Evolutionary conservation across 1,140 invertebrate genomes (phyloP).

Genomic region (Eufriesea mexicana): DNA sequence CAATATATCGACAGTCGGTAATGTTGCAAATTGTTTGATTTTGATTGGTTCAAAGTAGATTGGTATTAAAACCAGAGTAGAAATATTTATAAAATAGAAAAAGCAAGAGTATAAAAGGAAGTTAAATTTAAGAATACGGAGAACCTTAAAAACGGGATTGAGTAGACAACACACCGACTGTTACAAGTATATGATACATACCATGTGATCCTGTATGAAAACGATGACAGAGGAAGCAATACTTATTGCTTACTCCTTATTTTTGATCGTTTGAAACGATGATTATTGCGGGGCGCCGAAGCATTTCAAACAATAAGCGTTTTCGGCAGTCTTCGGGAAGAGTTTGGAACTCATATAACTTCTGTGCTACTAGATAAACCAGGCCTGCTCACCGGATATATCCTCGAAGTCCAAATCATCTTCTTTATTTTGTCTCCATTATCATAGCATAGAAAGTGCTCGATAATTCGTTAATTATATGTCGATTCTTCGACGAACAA

Average conservation of each 20-base stretch:
- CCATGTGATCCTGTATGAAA: neutral
- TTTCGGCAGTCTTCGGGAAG: slow-evolving; percentile 66
- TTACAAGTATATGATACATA: neutral
- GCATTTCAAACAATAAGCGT: slow-evolving; percentile 54
- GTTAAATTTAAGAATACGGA: neutral
- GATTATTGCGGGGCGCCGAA: slow-evolving; percentile 44
- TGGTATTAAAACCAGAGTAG: neutral
- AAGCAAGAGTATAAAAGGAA: neutral
- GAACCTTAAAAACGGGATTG: neutral
- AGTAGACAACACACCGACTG: slow-evolving; percentile 1
- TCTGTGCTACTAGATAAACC: slow-evolving; percentile 22
- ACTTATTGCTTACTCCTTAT: slow-evolving; percentile 10
- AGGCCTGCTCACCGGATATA: slow-evolving; percentile 17
- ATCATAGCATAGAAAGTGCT: neutral
- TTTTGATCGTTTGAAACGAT: neutral
- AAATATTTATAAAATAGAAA: neutral
- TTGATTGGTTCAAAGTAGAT: neutral
- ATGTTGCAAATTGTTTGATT: neutral
- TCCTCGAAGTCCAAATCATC: neutral
- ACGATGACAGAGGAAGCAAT: neutral
- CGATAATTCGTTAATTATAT: slow-evolving; percentile 7
- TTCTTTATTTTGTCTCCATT: neutral
- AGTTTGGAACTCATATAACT: slow-evolving; percentile 50
- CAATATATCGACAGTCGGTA: neutral
- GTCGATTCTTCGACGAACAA: slow-evolving; percentile 14